Percentiles rank a stretch among this genome's conserved stretches.
These are phyloP conservation scores for Acrocyrtus sp. DNA, from an alignment of 2,888 invertebrate genomes.

Conservation along the genomic window DNA sequence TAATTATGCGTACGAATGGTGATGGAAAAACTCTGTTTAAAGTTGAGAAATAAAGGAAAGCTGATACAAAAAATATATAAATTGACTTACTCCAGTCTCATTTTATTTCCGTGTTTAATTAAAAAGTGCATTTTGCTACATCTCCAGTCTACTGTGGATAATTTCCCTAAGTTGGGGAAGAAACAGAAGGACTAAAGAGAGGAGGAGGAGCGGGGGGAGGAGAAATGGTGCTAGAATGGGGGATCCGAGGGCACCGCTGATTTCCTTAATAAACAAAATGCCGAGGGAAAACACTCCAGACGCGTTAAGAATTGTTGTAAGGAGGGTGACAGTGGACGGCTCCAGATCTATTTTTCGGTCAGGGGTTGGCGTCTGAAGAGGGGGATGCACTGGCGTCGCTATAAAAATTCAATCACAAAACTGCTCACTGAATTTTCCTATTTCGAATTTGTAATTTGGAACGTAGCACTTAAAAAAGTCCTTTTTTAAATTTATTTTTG, in stretches of 20 bases:
- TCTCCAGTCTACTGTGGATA: slow-evolving; percentile 2
- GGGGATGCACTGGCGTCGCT: too few species aligned
- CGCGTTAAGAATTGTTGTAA: slow-evolving; percentile 12
- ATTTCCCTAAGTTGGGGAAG: slow-evolving; percentile 36
- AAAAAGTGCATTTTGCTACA: not conserved
- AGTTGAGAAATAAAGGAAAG: slow-evolving; percentile 51
- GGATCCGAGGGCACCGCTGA: slow-evolving; percentile 27
- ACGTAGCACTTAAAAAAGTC: too few species aligned
- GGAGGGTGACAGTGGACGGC: too few species aligned
- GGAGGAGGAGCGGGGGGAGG: slow-evolving; percentile 27
- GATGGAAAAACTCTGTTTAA: slow-evolving; percentile 55
- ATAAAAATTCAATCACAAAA: too few species aligned
- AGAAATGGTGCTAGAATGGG: slow-evolving; percentile 45
- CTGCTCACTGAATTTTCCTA: too few species aligned
- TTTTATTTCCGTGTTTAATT: not conserved
- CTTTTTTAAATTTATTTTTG: too few species aligned
- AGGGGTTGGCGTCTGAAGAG: too few species aligned
- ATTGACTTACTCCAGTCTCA: not conserved
- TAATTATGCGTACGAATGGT: slow-evolving; percentile 56
- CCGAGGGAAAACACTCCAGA: slow-evolving; percentile 37
- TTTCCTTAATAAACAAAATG: slow-evolving; percentile 41
- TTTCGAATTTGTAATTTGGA: too few species aligned
- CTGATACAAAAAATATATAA: slow-evolving; percentile 22
- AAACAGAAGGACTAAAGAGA: slow-evolving; percentile 26
- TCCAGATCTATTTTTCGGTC: too few species aligned